Percentiles rank a stretch among this genome's conserved stretches.
Conservation (phyloP, 2,888 invertebrate species). For the Germaria angustata region DNA sequence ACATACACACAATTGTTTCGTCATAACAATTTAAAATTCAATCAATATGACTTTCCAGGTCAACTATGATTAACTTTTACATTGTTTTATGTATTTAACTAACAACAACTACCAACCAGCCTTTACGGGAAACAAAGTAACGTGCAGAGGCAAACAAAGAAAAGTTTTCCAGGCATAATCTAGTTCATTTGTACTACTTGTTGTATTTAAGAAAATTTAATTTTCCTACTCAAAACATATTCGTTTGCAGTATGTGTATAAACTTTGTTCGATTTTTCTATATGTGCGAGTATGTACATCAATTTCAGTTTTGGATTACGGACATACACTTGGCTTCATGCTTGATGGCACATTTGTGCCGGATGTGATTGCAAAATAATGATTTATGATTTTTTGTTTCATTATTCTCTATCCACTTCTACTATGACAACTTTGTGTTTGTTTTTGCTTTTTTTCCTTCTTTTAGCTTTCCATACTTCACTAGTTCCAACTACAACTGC, state of each 20-base stretch:
- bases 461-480: constrained; percentile 28
- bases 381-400: constrained; percentile 71
- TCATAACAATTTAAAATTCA: constrained; percentile 67
- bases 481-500: constrained; percentile 33
- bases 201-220: not conserved
- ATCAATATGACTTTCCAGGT: constrained; percentile 70
- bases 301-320: constrained; percentile 15
- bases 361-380: constrained; percentile 72
- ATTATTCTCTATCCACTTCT: constrained; percentile 66
- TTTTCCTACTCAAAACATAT: constrained; percentile 5
- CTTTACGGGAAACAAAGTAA: not conserved
- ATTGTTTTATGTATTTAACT: constrained; percentile 12
- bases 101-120: not conserved
- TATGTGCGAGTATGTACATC: not conserved
- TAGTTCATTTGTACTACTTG: not conserved
- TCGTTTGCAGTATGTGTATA: not conserved
- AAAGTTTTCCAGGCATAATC: not conserved
- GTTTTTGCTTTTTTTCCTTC: not conserved
- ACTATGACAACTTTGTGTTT: constrained; percentile 61
- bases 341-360: constrained; percentile 66
- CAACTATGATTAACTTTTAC: constrained; percentile 68
- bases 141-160: not conserved
- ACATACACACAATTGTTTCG: constrained; percentile 20
- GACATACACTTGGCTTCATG: constrained; percentile 55
- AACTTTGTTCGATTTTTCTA: not conserved